These are phyloP conservation scores for Xenopus borealis DNA, from an alignment of 2,113 vertebrate species.

Conservation along the genomic window DNA sequence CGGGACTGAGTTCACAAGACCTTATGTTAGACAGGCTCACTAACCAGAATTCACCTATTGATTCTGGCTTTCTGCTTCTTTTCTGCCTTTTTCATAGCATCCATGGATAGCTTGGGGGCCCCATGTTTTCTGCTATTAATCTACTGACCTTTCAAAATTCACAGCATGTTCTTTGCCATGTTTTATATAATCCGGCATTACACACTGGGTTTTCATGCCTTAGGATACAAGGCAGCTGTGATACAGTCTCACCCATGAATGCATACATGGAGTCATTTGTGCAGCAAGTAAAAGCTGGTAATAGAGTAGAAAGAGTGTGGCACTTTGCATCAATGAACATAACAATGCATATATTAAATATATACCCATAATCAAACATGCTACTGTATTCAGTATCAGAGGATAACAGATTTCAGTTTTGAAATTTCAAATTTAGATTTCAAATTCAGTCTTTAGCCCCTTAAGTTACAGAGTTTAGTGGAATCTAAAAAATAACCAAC, in stretches of 20 bases:
- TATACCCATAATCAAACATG: no score
- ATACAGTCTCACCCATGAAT: slow-evolving; percentile 3
- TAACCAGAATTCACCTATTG: no score
- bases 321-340: background rate
- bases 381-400: no score
- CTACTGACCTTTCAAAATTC: slow-evolving; percentile 21
- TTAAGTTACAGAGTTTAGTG: no score
- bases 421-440: no score
- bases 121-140: slow-evolving; percentile 10
- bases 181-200: slow-evolving; percentile 20
- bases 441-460: no score
- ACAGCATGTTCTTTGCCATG: slow-evolving; percentile 6
- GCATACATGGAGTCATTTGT: background rate
- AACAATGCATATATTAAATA: no score
- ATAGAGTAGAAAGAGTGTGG: background rate
- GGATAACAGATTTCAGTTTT: no score
- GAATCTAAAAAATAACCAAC: no score
- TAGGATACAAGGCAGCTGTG: background rate
- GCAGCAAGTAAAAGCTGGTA: background rate
- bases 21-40: no score
- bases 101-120: background rate
- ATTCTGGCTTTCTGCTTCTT: background rate
- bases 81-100: background rate
- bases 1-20: no score
- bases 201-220: slow-evolving; percentile 8